These are phyloP conservation scores for Drosophila ezoana DNA, from an alignment of 2,888 invertebrate species.

Conservation along the genomic window DNA sequence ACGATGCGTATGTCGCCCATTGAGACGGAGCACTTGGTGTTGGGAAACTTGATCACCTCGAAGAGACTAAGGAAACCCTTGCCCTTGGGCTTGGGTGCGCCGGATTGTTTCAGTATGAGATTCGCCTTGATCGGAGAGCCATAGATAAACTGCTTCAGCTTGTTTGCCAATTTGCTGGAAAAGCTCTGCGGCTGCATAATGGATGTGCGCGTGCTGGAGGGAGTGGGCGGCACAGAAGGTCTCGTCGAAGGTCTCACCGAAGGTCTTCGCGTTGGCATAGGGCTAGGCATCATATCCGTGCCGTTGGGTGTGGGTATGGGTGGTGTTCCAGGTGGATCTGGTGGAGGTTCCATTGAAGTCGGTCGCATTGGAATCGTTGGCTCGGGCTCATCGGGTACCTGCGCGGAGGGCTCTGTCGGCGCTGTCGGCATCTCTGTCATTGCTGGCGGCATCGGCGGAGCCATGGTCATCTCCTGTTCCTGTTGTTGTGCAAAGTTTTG, in stretches of 20 bases:
- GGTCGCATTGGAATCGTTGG: conserved; percentile 64
- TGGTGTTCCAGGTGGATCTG: conserved; percentile 21
- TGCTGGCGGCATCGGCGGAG: conserved; percentile 26
- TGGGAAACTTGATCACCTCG: conserved; percentile 89
- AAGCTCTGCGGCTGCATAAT: conserved; percentile 75
- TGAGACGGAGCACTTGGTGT: conserved; percentile 86
- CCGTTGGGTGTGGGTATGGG: conserved; percentile 16
- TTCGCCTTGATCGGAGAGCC: conserved; percentile 80
- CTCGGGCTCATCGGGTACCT: no score
- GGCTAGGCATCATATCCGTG: conserved; percentile 35
- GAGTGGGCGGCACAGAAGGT: conserved; percentile 33
- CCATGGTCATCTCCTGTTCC: conserved; percentile 40
- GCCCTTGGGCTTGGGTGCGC: conserved; percentile 68
- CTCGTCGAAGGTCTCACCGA: conserved; percentile 6
- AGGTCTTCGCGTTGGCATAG: conserved; percentile 22
- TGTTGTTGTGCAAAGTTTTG: conserved; percentile 70
- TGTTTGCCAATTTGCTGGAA: conserved; percentile 56
- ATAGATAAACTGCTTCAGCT: conserved; percentile 77
- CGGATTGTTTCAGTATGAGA: conserved; percentile 69
- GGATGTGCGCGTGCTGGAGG: conserved; percentile 65
- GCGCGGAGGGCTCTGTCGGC: conserved; percentile 34
- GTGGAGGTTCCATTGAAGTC: conserved; percentile 32
- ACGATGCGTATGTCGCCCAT: conserved; percentile 86
- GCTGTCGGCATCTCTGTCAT: conserved; percentile 40
- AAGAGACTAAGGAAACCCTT: conserved; percentile 89